phyloP scores from a whole-genome alignment of 2,888 invertebrate species.

The Epirrhoe alternata region DNA sequence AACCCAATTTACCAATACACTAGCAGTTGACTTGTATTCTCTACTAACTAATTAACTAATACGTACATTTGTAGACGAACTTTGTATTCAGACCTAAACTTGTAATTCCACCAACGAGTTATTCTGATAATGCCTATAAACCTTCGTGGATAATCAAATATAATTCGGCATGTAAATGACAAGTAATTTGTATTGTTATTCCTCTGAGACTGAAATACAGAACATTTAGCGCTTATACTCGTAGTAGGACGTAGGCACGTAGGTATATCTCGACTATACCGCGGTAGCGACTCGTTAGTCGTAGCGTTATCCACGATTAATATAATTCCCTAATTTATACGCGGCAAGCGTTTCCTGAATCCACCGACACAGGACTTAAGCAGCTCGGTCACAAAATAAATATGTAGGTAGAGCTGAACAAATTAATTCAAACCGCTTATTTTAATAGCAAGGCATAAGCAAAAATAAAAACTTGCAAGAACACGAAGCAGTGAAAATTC shows the following conservation, averaged over 20 bases:
- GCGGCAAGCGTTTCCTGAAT: constrained; percentile 57
- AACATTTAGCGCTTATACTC: not conserved
- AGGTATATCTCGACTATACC: constrained; percentile 30
- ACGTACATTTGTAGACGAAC: not conserved
- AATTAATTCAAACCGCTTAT: not conserved
- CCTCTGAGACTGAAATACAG: constrained; percentile 7
- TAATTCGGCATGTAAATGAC: constrained; percentile 42
- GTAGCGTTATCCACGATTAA: constrained; percentile 70
- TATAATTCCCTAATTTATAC: constrained; percentile 80
- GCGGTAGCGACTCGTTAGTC: constrained; percentile 56
- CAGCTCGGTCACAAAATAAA: constrained; percentile 12
- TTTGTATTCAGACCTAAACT: constrained; percentile 11
- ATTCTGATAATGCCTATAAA: constrained; percentile 12
- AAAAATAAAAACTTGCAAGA: not conserved
- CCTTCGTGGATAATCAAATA: constrained; percentile 32
- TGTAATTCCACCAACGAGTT: constrained; percentile 15
- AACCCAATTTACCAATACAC: not conserved
- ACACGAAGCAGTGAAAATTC: not conserved
- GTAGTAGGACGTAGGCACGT: too few species aligned
- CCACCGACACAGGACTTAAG: constrained; percentile 27
- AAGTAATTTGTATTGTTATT: constrained; percentile 32
- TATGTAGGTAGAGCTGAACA: not conserved
- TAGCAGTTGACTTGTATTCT: not conserved
- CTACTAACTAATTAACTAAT: not conserved
- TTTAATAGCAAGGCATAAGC: not conserved